Conservation (phyloP, 2,888 invertebrate species). For the Laspeyria flexula region DNA sequence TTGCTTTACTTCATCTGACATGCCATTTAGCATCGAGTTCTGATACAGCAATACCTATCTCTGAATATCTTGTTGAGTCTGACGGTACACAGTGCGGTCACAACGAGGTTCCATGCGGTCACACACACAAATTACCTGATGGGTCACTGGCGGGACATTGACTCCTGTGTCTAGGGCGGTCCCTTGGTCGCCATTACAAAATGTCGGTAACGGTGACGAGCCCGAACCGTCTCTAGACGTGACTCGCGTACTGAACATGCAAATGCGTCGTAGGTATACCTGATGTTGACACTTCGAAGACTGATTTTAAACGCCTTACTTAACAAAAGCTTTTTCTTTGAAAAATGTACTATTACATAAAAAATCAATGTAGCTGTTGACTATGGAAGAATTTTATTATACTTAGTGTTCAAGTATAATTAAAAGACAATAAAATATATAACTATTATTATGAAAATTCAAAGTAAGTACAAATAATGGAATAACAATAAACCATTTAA, state of each 20-base stretch:
- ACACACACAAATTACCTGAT: constrained; percentile 24
- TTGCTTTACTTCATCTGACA: too few relatives aligned
- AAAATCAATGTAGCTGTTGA: not conserved
- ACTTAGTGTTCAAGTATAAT: too few relatives aligned
- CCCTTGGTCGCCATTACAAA: constrained; percentile 70
- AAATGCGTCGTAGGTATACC: constrained; percentile 19
- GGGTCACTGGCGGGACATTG: constrained; percentile 61
- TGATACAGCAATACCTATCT: not conserved
- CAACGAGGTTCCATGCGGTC: constrained; percentile 15
- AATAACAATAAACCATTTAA: too few relatives aligned
- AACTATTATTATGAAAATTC: too few relatives aligned
- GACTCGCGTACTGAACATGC: constrained; percentile 47
- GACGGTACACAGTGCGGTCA: constrained; percentile 5
- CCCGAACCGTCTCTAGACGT: constrained; percentile 56
- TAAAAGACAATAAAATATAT: too few relatives aligned
- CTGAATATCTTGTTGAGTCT: not conserved
- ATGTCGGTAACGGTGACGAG: constrained; percentile 75
- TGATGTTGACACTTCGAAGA: constrained; percentile 34
- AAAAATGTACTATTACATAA: constrained; percentile 3
- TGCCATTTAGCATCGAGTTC: too few relatives aligned
- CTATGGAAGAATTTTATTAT: not conserved
- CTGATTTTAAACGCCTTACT: constrained; percentile 44
- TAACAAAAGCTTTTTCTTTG: constrained; percentile 25
- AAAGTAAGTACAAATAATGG: too few relatives aligned
- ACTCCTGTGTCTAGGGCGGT: constrained; percentile 70